These are phyloP conservation scores for Argentina silus DNA, from an alignment of 2,797 vertebrate species.

Conservation along the genomic window DNA sequence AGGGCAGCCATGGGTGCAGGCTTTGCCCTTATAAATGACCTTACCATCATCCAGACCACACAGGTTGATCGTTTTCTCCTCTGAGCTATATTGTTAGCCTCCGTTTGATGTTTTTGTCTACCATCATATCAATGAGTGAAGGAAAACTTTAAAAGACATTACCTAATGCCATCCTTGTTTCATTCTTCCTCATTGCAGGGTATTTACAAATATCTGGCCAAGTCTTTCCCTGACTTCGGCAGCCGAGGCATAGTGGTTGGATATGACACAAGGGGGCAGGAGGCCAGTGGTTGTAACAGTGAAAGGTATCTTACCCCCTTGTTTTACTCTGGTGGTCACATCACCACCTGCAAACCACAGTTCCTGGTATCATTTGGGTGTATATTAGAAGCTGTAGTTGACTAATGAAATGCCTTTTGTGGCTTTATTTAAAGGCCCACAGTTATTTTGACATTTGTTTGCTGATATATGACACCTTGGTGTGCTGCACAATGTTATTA, in stretches of 20 bases:
- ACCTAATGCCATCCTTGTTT: neutral
- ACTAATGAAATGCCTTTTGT: neutral
- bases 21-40: slow-evolving; percentile 92
- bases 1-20: slow-evolving; percentile 93
- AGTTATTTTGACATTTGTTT: no score
- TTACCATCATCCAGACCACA: slow-evolving; percentile 93
- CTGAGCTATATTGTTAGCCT: no score
- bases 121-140: no score
- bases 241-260: slow-evolving; percentile 91
- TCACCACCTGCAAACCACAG: neutral
- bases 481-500: no score
- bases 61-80: slow-evolving; percentile 76
- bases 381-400: neutral
- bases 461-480: no score
- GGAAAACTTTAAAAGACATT: no score
- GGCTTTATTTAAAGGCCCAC: neutral
- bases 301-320: slow-evolving; percentile 76
- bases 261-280: slow-evolving; percentile 91
- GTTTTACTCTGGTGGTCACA: neutral
- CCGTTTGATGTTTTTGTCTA: no score
- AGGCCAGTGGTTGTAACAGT: slow-evolving; percentile 91
- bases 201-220: slow-evolving; percentile 86
- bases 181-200: slow-evolving; percentile 75
- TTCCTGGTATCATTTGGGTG: neutral
- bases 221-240: slow-evolving; percentile 83